Conservation (phyloP, 2,113 vertebrate genomes). For the Calyptommatus sinebrachiatus region DNA sequence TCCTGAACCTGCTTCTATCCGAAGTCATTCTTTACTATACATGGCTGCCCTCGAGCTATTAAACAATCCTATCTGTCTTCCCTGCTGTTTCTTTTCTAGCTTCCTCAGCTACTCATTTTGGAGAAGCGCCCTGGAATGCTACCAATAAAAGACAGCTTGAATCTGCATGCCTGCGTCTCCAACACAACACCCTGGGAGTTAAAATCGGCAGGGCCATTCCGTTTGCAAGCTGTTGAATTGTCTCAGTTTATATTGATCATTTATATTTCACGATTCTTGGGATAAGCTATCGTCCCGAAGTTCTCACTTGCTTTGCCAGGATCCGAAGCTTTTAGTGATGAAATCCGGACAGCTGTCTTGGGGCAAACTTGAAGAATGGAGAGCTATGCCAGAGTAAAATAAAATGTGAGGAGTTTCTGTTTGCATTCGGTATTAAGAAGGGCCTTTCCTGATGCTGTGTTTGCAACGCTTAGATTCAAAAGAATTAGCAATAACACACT, state of each 20-base stretch:
- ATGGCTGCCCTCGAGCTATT: slow-evolving; percentile 13
- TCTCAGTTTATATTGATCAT: slow-evolving; percentile 5
- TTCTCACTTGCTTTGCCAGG: neutral
- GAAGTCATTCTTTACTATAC: slow-evolving; percentile 13
- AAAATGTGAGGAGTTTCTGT: neutral
- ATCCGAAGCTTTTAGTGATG: neutral
- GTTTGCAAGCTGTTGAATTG: slow-evolving; percentile 15
- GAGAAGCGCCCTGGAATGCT: slow-evolving; percentile 11
- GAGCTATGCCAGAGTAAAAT: neutral
- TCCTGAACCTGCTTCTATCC: neutral
- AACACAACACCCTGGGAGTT: neutral
- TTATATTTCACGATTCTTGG: slow-evolving; percentile 27
- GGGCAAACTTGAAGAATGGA: neutral
- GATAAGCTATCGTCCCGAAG: neutral
- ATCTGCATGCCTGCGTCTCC: neutral
- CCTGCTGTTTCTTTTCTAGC: slow-evolving; percentile 28
- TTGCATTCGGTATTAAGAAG: neutral
- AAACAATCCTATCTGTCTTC: slow-evolving; percentile 26
- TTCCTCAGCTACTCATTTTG: slow-evolving; percentile 9
- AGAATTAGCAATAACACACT: neutral
- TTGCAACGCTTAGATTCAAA: neutral
- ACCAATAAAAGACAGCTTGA: slow-evolving; percentile 15
- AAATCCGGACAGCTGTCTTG: slow-evolving; percentile 3
- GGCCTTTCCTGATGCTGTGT: neutral
- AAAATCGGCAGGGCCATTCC: neutral